Evolutionary conservation across 2,888 invertebrate species (phyloP).

Genomic region (Drosophila anomelani): DNA sequence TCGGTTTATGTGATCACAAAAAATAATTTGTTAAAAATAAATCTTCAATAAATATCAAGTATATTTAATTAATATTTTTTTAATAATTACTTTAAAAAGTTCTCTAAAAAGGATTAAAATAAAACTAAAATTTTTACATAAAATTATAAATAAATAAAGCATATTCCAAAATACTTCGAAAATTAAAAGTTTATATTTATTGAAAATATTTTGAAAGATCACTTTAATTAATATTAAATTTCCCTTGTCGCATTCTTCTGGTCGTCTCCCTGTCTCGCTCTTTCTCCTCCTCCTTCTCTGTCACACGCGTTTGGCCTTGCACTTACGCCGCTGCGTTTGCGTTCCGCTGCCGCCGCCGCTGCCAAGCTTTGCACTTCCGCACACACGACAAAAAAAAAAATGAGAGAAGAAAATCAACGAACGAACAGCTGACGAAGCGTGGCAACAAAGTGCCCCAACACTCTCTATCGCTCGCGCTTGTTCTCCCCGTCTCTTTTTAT

Average conservation of each 20-base stretch:
- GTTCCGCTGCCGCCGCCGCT: constrained; percentile 55
- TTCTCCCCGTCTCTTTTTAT: constrained; percentile 3
- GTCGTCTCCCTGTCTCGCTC: background rate
- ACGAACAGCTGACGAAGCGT: constrained; percentile 53
- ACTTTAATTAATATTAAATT: background rate
- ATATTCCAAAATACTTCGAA: background rate
- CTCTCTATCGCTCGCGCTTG: constrained; percentile 15
- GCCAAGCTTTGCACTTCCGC: constrained; percentile 72
- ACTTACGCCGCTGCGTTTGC: constrained; percentile 56
- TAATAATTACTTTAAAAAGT: no score
- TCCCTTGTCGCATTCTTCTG: background rate
- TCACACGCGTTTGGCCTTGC: constrained; percentile 73
- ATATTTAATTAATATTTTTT: no score
- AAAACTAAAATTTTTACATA: no score
- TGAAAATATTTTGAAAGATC: background rate
- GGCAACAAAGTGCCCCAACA: constrained; percentile 24
- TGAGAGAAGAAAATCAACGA: constrained; percentile 21
- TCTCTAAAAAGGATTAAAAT: background rate
- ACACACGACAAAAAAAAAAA: constrained; percentile 48
- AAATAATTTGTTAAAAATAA: background rate
- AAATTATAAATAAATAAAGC: background rate
- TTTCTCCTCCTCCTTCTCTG: constrained; percentile 44
- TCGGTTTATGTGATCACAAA: background rate
- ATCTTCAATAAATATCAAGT: background rate
- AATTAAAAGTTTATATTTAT: background rate